Conservation (phyloP, 1,140 invertebrate species). For the Hycleus phaleratus region DNA sequence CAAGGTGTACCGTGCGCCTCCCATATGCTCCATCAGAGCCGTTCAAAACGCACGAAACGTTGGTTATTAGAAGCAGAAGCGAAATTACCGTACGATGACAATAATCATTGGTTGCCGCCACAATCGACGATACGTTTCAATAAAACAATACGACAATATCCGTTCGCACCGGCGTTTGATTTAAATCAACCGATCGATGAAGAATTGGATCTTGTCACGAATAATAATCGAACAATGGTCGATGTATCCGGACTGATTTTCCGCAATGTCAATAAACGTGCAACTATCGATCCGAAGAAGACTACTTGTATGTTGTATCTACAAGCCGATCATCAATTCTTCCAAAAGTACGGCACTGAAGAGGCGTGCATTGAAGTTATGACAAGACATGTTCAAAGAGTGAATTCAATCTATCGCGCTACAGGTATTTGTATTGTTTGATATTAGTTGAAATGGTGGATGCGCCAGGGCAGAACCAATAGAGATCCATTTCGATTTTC, state of each 20-base stretch:
- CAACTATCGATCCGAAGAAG: slow-evolving; percentile 70
- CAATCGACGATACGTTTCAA: neutral
- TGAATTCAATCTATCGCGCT: slow-evolving; percentile 84
- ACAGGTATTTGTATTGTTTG: slow-evolving; percentile 54
- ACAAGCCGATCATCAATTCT: slow-evolving; percentile 92
- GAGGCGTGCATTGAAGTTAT: slow-evolving; percentile 93
- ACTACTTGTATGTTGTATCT: slow-evolving; percentile 87
- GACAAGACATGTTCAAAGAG: slow-evolving; percentile 87
- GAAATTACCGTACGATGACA: slow-evolving; percentile 33
- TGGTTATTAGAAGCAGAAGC: slow-evolving; percentile 43
- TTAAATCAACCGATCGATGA: slow-evolving; percentile 35
- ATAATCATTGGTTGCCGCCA: slow-evolving; percentile 15
- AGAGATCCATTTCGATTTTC: too few species aligned
- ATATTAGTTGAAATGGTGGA: too few species aligned
- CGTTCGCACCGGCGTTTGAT: slow-evolving; percentile 27
- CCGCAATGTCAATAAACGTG: slow-evolving; percentile 61
- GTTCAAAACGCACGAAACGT: slow-evolving; percentile 17
- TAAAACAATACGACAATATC: slow-evolving; percentile 17
- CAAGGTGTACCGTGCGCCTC: slow-evolving; percentile 45
- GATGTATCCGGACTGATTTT: slow-evolving; percentile 38
- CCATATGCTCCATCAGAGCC: slow-evolving; percentile 47
- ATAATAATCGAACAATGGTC: slow-evolving; percentile 22
- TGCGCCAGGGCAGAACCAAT: too few species aligned
- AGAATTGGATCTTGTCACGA: slow-evolving; percentile 30
- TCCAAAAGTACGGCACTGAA: slow-evolving; percentile 82